Base-by-base conservation (phyloP, 2,797 vertebrate genomes). In the Hirundo rustica region DNA sequence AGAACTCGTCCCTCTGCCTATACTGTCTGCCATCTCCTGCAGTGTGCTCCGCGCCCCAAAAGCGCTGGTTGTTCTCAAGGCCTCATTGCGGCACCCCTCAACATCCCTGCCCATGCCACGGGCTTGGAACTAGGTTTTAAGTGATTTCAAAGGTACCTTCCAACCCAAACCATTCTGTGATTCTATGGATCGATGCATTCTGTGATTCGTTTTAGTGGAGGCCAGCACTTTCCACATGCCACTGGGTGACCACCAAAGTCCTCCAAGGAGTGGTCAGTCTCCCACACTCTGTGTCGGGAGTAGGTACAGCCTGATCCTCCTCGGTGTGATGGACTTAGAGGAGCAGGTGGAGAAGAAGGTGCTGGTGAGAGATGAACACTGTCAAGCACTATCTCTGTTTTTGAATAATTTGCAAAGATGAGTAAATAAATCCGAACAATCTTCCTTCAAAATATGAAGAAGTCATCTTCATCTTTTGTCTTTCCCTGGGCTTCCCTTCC, bases 391-490 rank as follows among this genome's bases (percentile, higher is more conserved):
- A 5, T 72, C 86, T 74, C 53, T 65, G 72, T 60, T 82, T 83
- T 68, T 45, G 55, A 60, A 81, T 84, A 90, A 82, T 93, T 95
- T 86, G 47, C 14, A 27, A 73, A 89, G 91, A 93, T 22, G n/a
- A 95, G 68, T 66, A 70, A 67, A 38, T 87, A 89, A 94, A 93
- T 91, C 85, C 74, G 47, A 65, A 16, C 60, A 40, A 27, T 34
- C 53, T 71, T 74, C 44, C 55, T 45, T 51, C 78, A 38, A 70
- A 54, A 36, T 45, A 19, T 13, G 25, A 53, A 88, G 14, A 26
- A 75, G 67, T 62, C 74, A 70, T 85, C 88, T 88, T 94, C 75
- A 53, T 92, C 94, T 92, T 92, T 84, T 82, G 65, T 86, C 84
- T 96, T 82, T 82, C 54, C 57, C 50, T 54, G 76, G 61, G 50